A percentile compares a stretch with the other conserved stretches of the same genome.
These are phyloP conservation scores for Sminthurinus aureus DNA, from an alignment of 2,888 invertebrate genomes.

Conservation along the genomic window DNA sequence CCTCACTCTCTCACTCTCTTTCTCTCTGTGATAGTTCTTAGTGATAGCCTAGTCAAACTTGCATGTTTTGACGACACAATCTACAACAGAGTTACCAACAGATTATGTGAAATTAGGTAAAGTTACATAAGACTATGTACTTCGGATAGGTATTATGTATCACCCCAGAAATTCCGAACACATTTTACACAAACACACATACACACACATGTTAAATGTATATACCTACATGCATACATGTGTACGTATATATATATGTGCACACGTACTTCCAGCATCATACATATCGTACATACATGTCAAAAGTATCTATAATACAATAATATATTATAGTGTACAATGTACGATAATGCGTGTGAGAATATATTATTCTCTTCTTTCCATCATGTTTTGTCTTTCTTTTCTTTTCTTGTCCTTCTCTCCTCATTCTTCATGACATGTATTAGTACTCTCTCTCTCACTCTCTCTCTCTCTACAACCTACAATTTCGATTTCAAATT, in stretches of 20 bases:
- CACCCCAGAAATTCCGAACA: no score
- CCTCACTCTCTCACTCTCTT: no score
- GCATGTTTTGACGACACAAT: not conserved
- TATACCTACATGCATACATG: not conserved
- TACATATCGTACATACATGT: no score
- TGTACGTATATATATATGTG: not conserved
- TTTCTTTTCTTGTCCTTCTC: not conserved
- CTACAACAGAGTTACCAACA: conserved; percentile 23
- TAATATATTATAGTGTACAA: no score
- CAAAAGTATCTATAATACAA: no score
- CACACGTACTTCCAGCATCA: no score
- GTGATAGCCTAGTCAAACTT: not conserved
- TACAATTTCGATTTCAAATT: conserved; percentile 4
- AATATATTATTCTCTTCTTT: no score
- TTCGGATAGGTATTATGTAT: no score
- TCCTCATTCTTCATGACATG: not conserved
- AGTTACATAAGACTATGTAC: conserved; percentile 5
- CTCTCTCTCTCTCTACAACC: not conserved
- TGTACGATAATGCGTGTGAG: no score
- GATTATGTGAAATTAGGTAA: conserved; percentile 34
- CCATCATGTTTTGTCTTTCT: not conserved
- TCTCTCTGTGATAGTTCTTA: no score
- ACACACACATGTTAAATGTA: not conserved
- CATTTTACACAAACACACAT: not conserved
- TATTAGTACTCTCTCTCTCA: not conserved